These are phyloP conservation scores for Alexandromys oeconomus DNA, from an alignment of 2,797 vertebrate species.

Conservation along the genomic window DNA sequence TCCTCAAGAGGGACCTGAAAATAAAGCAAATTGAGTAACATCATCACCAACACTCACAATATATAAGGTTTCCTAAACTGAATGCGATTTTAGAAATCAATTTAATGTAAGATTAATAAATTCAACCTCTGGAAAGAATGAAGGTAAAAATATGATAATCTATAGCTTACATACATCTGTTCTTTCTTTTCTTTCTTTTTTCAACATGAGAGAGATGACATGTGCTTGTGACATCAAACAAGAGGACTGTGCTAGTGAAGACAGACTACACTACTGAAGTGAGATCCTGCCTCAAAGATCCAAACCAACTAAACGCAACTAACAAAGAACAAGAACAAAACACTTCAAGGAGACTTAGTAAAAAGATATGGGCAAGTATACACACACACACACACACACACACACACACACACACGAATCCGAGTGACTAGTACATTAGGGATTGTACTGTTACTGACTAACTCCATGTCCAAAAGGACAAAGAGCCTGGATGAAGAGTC, in stretches of 20 bases:
- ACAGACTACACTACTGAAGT: not conserved
- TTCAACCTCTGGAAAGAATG: slow-evolving; percentile 4
- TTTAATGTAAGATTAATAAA: slow-evolving; percentile 23
- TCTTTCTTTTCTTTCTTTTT: not conserved
- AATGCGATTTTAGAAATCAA: not conserved
- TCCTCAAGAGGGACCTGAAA: slow-evolving; percentile 90
- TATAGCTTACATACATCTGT: not conserved
- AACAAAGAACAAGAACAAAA: not conserved
- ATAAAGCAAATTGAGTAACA: not conserved
- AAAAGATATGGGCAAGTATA: not conserved
- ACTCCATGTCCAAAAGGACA: not conserved
- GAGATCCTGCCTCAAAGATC: not conserved
- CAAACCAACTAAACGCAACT: not conserved
- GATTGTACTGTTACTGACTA: not conserved
- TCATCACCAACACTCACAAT: not conserved
- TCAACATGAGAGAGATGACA: not conserved
- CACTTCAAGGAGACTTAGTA: not conserved
- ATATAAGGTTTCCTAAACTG: not conserved
- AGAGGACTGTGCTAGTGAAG: not conserved
- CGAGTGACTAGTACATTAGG: not conserved
- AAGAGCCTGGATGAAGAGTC: not conserved
- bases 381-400: no score
- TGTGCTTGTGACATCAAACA: not conserved
- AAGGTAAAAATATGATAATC: not conserved
- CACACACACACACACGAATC: no score